These are phyloP conservation scores for Pelecanoides urinatrix DNA, from an alignment of 2,113 vertebrate genomes.

Conservation along the genomic window DNA sequence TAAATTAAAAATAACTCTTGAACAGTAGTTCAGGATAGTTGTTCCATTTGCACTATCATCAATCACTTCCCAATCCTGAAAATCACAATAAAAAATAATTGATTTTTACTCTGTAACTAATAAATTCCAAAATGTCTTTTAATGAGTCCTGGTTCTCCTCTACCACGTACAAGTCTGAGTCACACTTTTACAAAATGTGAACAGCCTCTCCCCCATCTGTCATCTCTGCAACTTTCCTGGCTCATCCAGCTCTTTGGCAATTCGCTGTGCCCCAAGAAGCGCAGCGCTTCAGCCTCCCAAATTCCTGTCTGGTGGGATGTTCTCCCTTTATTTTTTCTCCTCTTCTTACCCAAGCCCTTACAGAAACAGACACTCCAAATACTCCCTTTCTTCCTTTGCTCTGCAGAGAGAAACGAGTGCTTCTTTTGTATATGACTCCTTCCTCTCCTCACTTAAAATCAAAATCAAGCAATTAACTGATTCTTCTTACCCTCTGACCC, in stretches of 20 bases:
- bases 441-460: background rate
- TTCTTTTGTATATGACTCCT: background rate
- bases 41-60: background rate
- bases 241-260: background rate
- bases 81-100: background rate
- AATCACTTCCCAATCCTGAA: background rate
- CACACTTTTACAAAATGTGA: accelerated
- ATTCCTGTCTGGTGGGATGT: background rate
- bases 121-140: background rate
- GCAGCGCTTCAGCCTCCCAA: background rate
- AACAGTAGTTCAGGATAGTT: background rate
- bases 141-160: background rate
- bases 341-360: background rate
- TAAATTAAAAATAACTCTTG: background rate
- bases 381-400: background rate
- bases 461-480: background rate
- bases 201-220: background rate
- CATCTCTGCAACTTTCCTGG: background rate
- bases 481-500: background rate
- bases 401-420: accelerated
- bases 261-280: background rate
- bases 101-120: background rate
- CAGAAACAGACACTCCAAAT: background rate
- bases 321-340: background rate
- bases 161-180: background rate